Evolutionary conservation across 2,113 vertebrate genomes (phyloP), one percentile per base, ranked within the genome.

Genomic region (Eurypyga helias): DNA sequence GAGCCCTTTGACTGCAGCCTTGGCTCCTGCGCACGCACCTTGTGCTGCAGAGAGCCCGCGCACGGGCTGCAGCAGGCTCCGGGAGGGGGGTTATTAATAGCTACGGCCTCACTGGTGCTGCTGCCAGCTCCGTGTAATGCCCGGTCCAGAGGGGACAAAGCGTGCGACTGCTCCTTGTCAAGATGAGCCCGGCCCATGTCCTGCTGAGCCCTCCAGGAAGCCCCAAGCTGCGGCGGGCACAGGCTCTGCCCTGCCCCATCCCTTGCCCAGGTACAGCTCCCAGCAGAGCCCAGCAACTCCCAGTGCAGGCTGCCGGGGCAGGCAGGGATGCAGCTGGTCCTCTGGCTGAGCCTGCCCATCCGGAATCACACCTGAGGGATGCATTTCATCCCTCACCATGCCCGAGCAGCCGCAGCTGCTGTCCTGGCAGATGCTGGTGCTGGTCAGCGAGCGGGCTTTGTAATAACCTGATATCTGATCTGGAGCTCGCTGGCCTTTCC

Each of bases 361-460:
- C 61, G 3, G 29, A 71, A 41, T 13, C 43, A n/a, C 43, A 2
- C 36, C 3, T 17, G 24, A 58, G 55, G 48, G 61, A 31, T 5
- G 0, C 2, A 18, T 31, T 49, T 38, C 5, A 0, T 36, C 45
- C 54, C 49, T 67, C 46, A 33, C 48, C 24, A 5, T 0, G 5
- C 51, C 36, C 0, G 0, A 17, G 34, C 61, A 58, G 84, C 65
- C 55, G 17, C 1, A 2, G 45, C 14, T 8, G 0, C 70, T 34
- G 70, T 16, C 85, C 69, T 11, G 79, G 66, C 83, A 57, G 82
- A 36, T 45, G 78, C 51, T 34, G 33, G 11, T 0, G 3, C 2
- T 1, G 5, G 38, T 41, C 48, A 82, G 84, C 4, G 0, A 5
- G n/a, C 11, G 12, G 62, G 62, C 82, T 93, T 45, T 85, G 83